phyloP scores from a whole-genome alignment of 1,140 invertebrate species.

The Drosophila guanche region DNA sequence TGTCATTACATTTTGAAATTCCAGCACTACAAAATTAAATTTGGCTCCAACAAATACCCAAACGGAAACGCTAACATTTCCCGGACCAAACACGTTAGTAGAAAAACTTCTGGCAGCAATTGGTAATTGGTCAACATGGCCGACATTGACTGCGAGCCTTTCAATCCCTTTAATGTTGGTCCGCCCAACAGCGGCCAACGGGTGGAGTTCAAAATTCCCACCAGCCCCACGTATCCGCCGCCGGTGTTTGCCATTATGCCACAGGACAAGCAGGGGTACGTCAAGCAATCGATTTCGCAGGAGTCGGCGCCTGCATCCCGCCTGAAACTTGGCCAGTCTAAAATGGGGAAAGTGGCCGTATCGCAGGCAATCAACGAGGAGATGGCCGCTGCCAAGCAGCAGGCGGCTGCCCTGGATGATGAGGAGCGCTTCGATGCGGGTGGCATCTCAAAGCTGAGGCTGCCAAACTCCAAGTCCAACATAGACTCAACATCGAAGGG shows the following conservation, averaged over 20 bases:
- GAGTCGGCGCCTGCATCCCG: neutral
- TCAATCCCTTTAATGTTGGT: slow-evolving; percentile 61
- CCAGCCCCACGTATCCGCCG: slow-evolving; percentile 43
- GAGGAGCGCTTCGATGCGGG: slow-evolving; percentile 35
- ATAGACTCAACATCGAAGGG: neutral
- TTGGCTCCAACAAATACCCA: no score
- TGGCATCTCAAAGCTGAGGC: neutral
- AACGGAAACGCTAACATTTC: no score
- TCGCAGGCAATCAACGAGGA: slow-evolving; percentile 68
- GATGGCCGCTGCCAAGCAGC: slow-evolving; percentile 49
- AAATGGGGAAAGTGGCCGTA: slow-evolving; percentile 42
- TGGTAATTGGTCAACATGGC: slow-evolving; percentile 39
- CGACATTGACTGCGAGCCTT: slow-evolving; percentile 24
- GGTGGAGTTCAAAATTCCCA: slow-evolving; percentile 41
- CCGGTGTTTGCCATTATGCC: slow-evolving; percentile 41
- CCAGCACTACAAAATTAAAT: no score
- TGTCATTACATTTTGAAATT: no score
- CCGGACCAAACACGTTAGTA: no score
- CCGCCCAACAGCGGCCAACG: slow-evolving; percentile 17
- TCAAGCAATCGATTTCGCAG: slow-evolving; percentile 28
- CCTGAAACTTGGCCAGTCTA: slow-evolving; percentile 5
- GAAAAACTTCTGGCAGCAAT: no score
- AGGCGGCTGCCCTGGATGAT: slow-evolving; percentile 5
- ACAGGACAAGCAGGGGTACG: slow-evolving; percentile 27
- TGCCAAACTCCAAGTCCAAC: neutral